Percentiles rank a stretch among this genome's conserved stretches.
These are phyloP conservation scores for Ceyx melanurus DNA, from an alignment of 2,113 vertebrate species.

Conservation along the genomic window DNA sequence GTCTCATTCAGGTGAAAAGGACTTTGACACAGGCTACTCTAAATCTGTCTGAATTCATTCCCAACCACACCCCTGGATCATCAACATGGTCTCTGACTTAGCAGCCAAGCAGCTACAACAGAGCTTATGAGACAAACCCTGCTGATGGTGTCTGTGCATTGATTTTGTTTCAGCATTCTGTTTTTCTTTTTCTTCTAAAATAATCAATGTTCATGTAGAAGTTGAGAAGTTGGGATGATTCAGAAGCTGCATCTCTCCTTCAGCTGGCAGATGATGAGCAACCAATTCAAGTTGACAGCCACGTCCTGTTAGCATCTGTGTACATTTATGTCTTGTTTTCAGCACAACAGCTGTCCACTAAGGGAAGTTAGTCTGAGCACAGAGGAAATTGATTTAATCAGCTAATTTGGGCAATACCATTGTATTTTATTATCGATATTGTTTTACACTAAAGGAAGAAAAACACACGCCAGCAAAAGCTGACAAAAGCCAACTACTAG, in stretches of 20 bases:
- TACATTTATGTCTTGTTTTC: neutral
- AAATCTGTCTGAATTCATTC: neutral
- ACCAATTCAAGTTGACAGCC: neutral
- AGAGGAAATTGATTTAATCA: neutral
- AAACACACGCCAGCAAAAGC: neutral
- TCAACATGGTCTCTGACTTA: neutral
- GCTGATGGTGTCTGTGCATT: neutral
- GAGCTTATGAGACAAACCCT: neutral
- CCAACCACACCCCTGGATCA: neutral
- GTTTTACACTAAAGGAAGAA: neutral
- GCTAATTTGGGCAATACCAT: neutral
- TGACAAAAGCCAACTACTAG: neutral
- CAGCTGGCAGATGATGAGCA: neutral
- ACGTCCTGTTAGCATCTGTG: neutral
- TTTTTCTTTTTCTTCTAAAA: neutral
- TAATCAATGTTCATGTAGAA: neutral
- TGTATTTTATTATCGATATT: neutral
- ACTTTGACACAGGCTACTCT: neutral
- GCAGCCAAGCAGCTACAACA: neutral
- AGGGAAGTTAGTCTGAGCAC: neutral
- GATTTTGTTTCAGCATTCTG: fast-evolving
- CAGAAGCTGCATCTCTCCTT: neutral
- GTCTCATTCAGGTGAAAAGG: neutral
- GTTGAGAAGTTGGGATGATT: neutral
- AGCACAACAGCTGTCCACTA: neutral